phyloP scores from a whole-genome alignment of 2,888 invertebrate species.

The Calliopum simillimum region DNA sequence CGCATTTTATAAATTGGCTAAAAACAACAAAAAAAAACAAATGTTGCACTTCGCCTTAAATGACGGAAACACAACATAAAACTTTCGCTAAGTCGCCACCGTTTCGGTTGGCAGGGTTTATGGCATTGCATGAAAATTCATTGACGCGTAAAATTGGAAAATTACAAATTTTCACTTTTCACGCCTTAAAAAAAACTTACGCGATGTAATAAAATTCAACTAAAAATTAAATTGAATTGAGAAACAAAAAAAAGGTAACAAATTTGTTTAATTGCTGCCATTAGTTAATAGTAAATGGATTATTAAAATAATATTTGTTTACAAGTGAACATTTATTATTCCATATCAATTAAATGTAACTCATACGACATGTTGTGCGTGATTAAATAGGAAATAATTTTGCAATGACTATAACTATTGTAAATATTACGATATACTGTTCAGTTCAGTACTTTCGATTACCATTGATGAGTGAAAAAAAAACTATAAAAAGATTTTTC shows the following conservation, averaged over 20 bases:
- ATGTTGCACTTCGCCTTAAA: conserved; percentile 24
- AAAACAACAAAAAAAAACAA: neutral
- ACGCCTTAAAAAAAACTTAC: neutral
- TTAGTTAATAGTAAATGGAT: neutral
- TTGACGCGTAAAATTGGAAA: conserved; percentile 12
- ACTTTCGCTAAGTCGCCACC: conserved; percentile 17
- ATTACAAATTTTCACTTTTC: conserved; percentile 23
- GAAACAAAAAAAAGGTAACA: neutral
- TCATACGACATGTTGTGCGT: too few species aligned
- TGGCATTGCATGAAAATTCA: conserved; percentile 2
- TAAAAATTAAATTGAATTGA: neutral
- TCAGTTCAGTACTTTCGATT: too few species aligned
- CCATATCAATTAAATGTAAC: too few species aligned
- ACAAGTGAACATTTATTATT: too few species aligned
- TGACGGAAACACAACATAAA: conserved; percentile 24
- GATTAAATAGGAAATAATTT: too few species aligned
- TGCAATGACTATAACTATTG: too few species aligned
- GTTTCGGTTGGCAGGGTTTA: conserved; percentile 1
- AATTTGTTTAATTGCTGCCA: neutral
- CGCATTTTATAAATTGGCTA: conserved; percentile 16
- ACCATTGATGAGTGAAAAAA: too few species aligned
- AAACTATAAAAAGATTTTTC: too few species aligned
- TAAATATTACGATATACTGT: too few species aligned
- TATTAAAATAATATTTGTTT: too few species aligned
- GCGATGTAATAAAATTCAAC: neutral